A percentile compares a stretch with the other conserved stretches of the same genome.
These are phyloP conservation scores for Ptyas mucosa DNA, from an alignment of 2,113 vertebrate genomes.

Conservation along the genomic window DNA sequence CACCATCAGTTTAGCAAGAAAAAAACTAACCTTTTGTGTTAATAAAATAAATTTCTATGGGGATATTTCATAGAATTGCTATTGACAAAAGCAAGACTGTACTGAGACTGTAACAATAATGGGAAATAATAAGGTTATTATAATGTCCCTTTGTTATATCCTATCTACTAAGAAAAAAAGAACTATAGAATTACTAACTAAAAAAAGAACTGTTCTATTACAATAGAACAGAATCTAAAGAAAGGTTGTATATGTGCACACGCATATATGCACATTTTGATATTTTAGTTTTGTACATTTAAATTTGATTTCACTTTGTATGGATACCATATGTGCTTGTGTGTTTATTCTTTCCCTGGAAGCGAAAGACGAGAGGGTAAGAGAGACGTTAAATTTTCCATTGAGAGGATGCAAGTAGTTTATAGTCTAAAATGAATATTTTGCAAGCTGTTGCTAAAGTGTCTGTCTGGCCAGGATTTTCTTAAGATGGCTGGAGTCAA, in stretches of 20 bases:
- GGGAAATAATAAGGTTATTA: neutral
- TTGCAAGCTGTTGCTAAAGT: neutral
- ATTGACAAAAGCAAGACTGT: neutral
- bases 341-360: neutral
- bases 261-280: neutral
- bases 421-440: neutral
- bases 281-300: neutral
- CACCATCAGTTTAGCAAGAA: neutral
- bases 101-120: neutral
- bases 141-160: neutral
- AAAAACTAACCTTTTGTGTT: neutral
- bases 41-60: neutral
- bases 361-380: neutral
- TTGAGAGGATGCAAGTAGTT: neutral
- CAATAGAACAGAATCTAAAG: neutral
- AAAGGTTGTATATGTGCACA: neutral
- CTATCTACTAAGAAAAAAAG: neutral
- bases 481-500: neutral
- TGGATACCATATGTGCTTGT: neutral
- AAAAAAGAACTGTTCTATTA: neutral
- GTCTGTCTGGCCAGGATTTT: neutral
- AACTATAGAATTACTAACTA: neutral
- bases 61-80: neutral
- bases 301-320: neutral
- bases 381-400: neutral